phyloP scores from a whole-genome alignment of 2,888 invertebrate genomes.

The Papilio protenor region DNA sequence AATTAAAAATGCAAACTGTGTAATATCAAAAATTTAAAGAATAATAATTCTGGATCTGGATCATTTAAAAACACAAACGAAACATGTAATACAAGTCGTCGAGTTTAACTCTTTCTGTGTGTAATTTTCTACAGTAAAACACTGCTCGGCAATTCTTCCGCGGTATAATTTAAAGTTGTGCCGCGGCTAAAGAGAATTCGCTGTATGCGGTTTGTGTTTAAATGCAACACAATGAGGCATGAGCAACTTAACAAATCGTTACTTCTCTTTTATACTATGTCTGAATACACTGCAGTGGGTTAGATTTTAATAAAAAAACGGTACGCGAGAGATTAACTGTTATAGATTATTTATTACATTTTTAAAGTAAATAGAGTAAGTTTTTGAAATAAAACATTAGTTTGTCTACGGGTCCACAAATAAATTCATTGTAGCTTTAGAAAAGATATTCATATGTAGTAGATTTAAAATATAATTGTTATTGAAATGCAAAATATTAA shows the following conservation, averaged over 20 bases:
- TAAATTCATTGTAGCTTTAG: neutral
- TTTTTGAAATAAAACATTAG: neutral
- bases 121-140: slow-evolving; percentile 7
- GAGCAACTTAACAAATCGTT: slow-evolving; percentile 20
- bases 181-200: slow-evolving; percentile 7
- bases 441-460: too few relatives aligned
- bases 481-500: neutral
- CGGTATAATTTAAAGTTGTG: slow-evolving; percentile 12
- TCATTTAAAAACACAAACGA: neutral
- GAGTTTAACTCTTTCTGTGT: neutral
- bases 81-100: neutral
- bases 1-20: neutral
- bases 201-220: slow-evolving; percentile 27
- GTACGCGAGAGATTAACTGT: neutral
- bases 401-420: neutral
- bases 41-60: neutral
- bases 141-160: slow-evolving; percentile 12
- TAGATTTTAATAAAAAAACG: neutral
- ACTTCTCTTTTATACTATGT: neutral
- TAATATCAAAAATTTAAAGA: neutral
- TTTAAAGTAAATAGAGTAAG: neutral
- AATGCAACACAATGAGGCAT: slow-evolving; percentile 27
- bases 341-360: neutral
- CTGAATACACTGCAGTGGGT: neutral
- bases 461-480: neutral